Evolutionary conservation across 2,113 vertebrate species (phyloP).

Genomic region (Labeo catla): DNA sequence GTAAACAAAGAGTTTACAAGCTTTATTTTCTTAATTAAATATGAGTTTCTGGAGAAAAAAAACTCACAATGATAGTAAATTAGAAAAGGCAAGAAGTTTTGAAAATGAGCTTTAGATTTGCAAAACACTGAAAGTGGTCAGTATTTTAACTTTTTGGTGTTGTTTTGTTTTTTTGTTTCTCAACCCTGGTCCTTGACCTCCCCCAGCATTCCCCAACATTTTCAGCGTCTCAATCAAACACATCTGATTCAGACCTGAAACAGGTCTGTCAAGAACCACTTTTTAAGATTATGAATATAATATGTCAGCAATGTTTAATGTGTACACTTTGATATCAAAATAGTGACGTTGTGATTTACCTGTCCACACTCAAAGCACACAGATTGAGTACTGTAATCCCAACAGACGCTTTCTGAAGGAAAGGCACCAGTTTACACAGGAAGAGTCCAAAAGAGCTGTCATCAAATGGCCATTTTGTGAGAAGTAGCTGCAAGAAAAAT

Average conservation of each 20-base stretch:
- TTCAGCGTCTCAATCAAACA: not conserved
- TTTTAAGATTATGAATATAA: not conserved
- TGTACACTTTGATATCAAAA: not conserved
- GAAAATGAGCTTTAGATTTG: not conserved
- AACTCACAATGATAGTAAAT: not conserved
- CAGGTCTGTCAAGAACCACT: not conserved
- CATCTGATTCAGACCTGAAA: not conserved
- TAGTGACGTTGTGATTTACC: conserved; percentile 73
- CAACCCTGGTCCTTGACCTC: not conserved
- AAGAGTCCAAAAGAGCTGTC: conserved; percentile 78
- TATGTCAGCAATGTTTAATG: not conserved
- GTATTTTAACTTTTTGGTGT: not conserved
- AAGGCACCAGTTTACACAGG: conserved; percentile 93
- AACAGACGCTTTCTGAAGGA: conserved; percentile 96
- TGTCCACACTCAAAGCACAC: conserved; percentile 97
- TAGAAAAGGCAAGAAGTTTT: not conserved
- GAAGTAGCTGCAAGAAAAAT: conserved; percentile 81
- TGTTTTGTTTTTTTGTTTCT: not conserved
- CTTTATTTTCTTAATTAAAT: not conserved
- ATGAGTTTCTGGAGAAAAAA: not conserved
- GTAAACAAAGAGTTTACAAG: not conserved
- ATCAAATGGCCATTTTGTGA: conserved; percentile 82
- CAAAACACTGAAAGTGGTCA: not conserved
- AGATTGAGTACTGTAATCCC: conserved; percentile 97
- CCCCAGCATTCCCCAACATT: not conserved